Conservation (phyloP, 2,888 invertebrate species). For the Tigriopus californicus region DNA sequence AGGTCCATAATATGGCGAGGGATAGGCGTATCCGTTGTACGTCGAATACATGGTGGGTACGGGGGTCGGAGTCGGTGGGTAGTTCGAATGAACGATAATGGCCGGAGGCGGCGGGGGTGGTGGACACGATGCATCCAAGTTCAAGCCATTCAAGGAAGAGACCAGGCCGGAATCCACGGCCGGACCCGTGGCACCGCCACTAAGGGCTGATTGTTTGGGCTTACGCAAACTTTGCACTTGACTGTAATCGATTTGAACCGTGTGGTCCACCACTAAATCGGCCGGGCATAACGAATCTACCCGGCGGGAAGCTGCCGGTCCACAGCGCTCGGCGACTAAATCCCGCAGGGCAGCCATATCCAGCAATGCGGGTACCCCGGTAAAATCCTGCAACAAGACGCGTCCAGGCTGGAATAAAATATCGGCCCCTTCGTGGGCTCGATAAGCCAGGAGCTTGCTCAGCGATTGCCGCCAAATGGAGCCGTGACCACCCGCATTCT, state of each 20-base stretch:
- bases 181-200: not conserved
- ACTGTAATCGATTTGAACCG: slow-evolving; percentile 86
- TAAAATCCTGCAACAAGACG: slow-evolving; percentile 79
- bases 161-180: slow-evolving; percentile 8
- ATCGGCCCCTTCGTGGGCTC: slow-evolving; percentile 46
- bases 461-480: not conserved
- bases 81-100: slow-evolving; percentile 5
- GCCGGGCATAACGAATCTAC: slow-evolving; percentile 95
- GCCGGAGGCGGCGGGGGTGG: not conserved
- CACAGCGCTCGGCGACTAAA: slow-evolving; percentile 65
- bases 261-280: slow-evolving; percentile 94
- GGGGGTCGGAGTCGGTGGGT: slow-evolving; percentile 5
- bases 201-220: too few relatives aligned
- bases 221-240: slow-evolving; percentile 22
- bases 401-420: slow-evolving; percentile 89
- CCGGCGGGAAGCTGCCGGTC: slow-evolving; percentile 44
- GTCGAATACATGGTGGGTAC: not conserved
- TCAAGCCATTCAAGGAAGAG: not conserved
- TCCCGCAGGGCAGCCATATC: slow-evolving; percentile 98
- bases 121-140: not conserved
- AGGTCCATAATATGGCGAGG: too few relatives aligned
- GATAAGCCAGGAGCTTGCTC: not conserved
- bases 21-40: too few relatives aligned
- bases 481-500: slow-evolving; percentile 32
- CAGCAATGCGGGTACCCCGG: slow-evolving; percentile 94